A percentile compares a stretch with the other conserved stretches of the same genome.
phyloP scores from a whole-genome alignment of 1,140 invertebrate species.

The Pentalonia nigronervosa region DNA sequence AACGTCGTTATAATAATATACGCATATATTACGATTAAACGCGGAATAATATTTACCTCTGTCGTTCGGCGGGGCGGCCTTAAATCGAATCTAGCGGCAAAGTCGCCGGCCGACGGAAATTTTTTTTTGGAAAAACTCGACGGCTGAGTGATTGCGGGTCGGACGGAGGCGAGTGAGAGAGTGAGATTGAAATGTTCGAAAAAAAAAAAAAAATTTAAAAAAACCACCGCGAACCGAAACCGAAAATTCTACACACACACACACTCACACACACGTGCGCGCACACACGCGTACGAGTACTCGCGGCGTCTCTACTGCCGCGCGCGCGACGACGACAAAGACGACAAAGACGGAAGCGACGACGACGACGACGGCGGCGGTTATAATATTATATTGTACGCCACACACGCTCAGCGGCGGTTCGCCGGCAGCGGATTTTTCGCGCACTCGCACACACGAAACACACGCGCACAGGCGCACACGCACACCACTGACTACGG shows the following conservation, averaged over 20 bases:
- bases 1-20: no score
- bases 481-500: background rate
- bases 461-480: background rate
- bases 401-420: background rate
- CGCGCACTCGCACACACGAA: background rate
- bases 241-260: background rate
- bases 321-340: background rate
- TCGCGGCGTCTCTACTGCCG: background rate
- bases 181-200: background rate
- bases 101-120: background rate
- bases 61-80: background rate
- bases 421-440: conserved; percentile 15
- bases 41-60: background rate
- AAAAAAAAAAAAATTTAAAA: background rate
- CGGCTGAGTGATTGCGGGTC: background rate
- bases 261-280: background rate
- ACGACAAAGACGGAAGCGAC: background rate
- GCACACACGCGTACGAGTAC: background rate
- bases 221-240: background rate
- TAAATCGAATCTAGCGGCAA: background rate
- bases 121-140: background rate
- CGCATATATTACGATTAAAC: background rate
- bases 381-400: background rate
- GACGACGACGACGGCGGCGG: background rate
- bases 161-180: background rate